phyloP scores from a whole-genome alignment of 2,113 vertebrate species.

The Atractosteus spatula region DNA sequence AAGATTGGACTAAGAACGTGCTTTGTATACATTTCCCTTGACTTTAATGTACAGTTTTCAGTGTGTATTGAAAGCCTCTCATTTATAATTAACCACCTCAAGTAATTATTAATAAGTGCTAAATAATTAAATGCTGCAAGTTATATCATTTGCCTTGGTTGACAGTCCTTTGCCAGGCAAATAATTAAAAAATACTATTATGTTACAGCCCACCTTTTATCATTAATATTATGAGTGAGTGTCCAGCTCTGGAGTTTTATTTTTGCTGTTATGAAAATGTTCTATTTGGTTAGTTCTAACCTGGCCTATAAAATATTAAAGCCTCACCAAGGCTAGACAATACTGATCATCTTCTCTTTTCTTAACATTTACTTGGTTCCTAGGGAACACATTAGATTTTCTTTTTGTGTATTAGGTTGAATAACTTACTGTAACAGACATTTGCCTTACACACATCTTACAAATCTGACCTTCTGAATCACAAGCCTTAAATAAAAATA shows the following conservation, averaged over 20 bases:
- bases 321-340: slow-evolving; percentile 20
- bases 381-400: slow-evolving; percentile 43
- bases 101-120: slow-evolving; percentile 45
- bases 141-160: slow-evolving; percentile 16
- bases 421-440: slow-evolving; percentile 57
- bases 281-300: too few species aligned
- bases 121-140: slow-evolving; percentile 34
- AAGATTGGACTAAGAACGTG: background rate
- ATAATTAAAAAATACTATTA: slow-evolving; percentile 3
- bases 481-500: too few species aligned
- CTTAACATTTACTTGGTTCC: slow-evolving; percentile 42
- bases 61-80: slow-evolving; percentile 21
- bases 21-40: slow-evolving; percentile 24
- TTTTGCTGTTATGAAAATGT: too few species aligned
- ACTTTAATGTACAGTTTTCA: slow-evolving; percentile 6
- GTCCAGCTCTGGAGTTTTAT: too few species aligned
- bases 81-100: slow-evolving; percentile 34
- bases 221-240: too few species aligned
- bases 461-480: too few species aligned
- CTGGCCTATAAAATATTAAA: too few species aligned
- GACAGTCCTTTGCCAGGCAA: slow-evolving; percentile 5
- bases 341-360: slow-evolving; percentile 37
- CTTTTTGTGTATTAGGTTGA: slow-evolving; percentile 38
- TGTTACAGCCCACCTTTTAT: background rate
- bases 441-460: slow-evolving; percentile 57